Base-by-base conservation (phyloP, 2,888 invertebrate genomes). In the Chaitophorus viminalis region DNA sequence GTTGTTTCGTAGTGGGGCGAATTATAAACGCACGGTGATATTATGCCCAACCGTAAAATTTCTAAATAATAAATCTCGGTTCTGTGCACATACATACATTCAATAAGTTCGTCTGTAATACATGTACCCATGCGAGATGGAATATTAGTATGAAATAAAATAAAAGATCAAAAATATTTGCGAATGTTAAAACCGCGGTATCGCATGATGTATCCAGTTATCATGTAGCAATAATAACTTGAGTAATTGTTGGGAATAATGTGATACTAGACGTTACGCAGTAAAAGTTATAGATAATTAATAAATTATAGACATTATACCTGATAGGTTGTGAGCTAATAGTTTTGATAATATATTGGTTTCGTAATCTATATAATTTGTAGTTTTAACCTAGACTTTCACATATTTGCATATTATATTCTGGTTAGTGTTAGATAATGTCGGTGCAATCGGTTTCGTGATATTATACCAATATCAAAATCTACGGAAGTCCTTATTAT, bases 401-500 rank as follows among this genome's bases (percentile, higher is more conserved):
- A 54, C 78, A 21, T 9, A 17, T 65, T 29, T 36, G 31, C 46
- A 70, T 79, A 36, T n/a, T n/a, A n/a, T 65, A 68, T n/a, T 65
- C 4, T 65, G 54, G 17, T 33, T 65, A 21, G 65, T n/a, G n/a
- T 39, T 65, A 65, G 5, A 18, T 1, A n/a, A 52, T 8, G 11
- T 65, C 17, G 68, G n/a, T 29, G n/a, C 39, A 79, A 79, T 65
- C 18, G 8, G 39, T 79, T 65, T 65, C n/a, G 17, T 65, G 79
- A 29, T 68, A 79, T 29, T 79, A 9, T 4, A 36, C n/a, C n/a
- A n/a, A n/a, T 4, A 79, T 65, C 33, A 79, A n/a, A 79, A 65
- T 39, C n/a, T n/a, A 68, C 21, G 65, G 65, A 65, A 65, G 79
- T 79, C 68, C 65, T 39, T 79, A 79, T 65, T 79, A 39, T 18